Conservation (phyloP, 2,888 invertebrate genomes). For the Lasioglossum marginatum region DNA sequence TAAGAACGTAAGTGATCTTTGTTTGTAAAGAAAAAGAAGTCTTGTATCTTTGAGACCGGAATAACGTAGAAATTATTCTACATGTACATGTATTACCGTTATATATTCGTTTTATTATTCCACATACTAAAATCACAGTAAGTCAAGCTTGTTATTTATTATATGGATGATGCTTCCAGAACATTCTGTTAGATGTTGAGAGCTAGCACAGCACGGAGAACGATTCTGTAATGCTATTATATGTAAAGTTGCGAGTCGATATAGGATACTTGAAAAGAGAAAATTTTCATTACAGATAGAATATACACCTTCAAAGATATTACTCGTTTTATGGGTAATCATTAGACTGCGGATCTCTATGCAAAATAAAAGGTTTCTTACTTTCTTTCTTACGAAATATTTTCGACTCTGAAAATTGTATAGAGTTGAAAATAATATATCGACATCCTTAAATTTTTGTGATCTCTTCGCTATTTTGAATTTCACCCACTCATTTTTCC, state of each 20-base stretch:
- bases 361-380: too few relatives aligned
- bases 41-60: constrained; percentile 49
- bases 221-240: background rate
- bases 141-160: constrained; percentile 44
- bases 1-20: constrained; percentile 9
- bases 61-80: constrained; percentile 17
- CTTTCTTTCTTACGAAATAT: too few relatives aligned
- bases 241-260: background rate
- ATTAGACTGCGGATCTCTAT: too few relatives aligned
- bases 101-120: constrained; percentile 14
- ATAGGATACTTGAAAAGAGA: background rate
- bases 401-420: too few relatives aligned
- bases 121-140: constrained; percentile 32
- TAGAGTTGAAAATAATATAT: too few relatives aligned
- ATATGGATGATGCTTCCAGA: constrained; percentile 40
- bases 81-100: background rate
- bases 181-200: constrained; percentile 50
- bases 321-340: constrained; percentile 10
- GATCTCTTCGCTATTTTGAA: too few relatives aligned
- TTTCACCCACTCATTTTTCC: too few relatives aligned
- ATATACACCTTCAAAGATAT: constrained; percentile 51
- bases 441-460: too few relatives aligned
- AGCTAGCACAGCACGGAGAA: constrained; percentile 70
- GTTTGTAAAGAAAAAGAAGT: background rate
- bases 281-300: background rate